phyloP scores from a whole-genome alignment of 2,797 vertebrate species.

The Scomberomorus guttatus region DNA sequence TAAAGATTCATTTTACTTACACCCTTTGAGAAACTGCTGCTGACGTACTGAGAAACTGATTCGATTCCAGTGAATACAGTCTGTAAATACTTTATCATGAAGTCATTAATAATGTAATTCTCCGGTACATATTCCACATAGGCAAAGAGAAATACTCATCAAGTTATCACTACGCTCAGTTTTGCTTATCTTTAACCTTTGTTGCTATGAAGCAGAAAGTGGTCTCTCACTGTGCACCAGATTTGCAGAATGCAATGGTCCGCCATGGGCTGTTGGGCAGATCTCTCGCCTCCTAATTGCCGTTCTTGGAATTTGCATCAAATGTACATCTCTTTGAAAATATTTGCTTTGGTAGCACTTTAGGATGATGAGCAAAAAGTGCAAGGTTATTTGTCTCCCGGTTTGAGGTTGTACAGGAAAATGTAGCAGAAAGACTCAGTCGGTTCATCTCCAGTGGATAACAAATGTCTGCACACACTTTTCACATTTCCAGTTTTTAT shows the following conservation, averaged over 20 bases:
- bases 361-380: slow-evolving; percentile 21
- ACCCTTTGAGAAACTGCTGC: slow-evolving; percentile 23
- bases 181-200: slow-evolving; percentile 7
- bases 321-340: slow-evolving; percentile 17
- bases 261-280: not conserved
- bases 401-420: not conserved
- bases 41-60: not conserved
- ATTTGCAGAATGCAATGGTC: slow-evolving; percentile 8
- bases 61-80: slow-evolving; percentile 19
- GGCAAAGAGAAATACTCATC: not conserved
- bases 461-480: not conserved
- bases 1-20: slow-evolving; percentile 41
- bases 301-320: not conserved
- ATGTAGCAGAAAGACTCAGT: not conserved
- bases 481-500: not conserved
- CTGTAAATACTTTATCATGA: slow-evolving; percentile 25
- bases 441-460: not conserved
- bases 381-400: slow-evolving; percentile 1
- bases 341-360: slow-evolving; percentile 31
- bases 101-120: slow-evolving; percentile 18
- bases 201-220: slow-evolving; percentile 1
- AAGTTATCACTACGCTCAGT: not conserved
- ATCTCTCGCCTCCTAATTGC: slow-evolving; percentile 5
- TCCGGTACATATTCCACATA: not conserved
- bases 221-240: not conserved